phyloP scores from a whole-genome alignment of 2,113 vertebrate genomes.

The Podarcis raffonei region DNA sequence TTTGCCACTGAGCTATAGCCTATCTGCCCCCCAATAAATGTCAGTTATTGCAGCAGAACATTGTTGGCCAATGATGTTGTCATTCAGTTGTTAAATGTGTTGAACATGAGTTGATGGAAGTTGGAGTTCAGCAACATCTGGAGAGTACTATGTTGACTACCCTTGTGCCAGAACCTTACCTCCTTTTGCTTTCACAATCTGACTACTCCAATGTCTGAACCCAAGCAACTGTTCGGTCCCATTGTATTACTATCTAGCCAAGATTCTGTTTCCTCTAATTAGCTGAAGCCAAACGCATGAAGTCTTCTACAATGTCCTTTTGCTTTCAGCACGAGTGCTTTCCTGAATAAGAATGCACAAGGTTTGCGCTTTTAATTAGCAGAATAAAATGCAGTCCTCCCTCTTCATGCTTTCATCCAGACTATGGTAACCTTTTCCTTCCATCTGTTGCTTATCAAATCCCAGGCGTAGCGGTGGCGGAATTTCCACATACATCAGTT shows the following conservation, averaged over 20 bases:
- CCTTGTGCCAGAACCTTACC: not conserved
- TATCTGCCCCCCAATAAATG: not conserved
- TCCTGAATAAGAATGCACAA: not conserved
- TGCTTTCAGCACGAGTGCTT: not conserved
- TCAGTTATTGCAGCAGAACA: too few relatives aligned
- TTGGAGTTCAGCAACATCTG: too few relatives aligned
- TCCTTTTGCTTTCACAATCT: not conserved
- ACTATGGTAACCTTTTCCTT: not conserved
- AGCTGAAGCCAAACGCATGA: not conserved
- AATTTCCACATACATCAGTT: slow-evolving; percentile 45
- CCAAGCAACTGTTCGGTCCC: not conserved
- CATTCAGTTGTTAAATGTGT: too few relatives aligned
- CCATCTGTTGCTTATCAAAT: not conserved
- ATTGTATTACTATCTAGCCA: not conserved
- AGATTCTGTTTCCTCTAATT: not conserved
- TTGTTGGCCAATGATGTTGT: too few relatives aligned
- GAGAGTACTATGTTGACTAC: not conserved
- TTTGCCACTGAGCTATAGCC: not conserved
- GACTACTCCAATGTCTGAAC: not conserved
- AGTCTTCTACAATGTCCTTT: not conserved
- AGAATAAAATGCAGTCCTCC: not conserved
- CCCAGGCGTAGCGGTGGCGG: not conserved
- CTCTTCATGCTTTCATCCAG: slow-evolving; percentile 21
- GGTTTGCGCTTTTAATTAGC: not conserved
- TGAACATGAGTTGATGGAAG: too few relatives aligned